Percentiles rank a stretch among this genome's conserved stretches.
phyloP scores from a whole-genome alignment of 1,140 invertebrate genomes.

The Latrodectus geometricus region DNA sequence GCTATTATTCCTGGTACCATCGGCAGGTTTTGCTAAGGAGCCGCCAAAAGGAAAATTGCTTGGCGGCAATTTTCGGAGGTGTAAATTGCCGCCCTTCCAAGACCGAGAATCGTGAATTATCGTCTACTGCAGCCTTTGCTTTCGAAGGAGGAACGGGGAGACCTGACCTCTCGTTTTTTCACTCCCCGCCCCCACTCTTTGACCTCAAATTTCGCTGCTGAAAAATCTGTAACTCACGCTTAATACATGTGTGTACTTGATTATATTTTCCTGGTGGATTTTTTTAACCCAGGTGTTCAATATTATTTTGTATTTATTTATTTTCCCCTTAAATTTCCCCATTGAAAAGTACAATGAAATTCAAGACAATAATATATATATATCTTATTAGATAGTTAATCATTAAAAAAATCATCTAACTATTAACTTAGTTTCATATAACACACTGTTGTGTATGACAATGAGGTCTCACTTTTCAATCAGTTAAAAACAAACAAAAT shows the following conservation, averaged over 20 bases:
- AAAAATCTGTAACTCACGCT: constrained; percentile 5
- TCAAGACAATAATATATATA: too few species aligned
- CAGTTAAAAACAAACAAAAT: too few species aligned
- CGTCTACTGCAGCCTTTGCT: neutral
- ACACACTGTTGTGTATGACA: too few species aligned
- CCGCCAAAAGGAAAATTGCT: constrained; percentile 26
- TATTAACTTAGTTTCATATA: too few species aligned
- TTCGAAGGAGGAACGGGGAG: neutral
- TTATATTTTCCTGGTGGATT: neutral
- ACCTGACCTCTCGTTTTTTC: constrained; percentile 7
- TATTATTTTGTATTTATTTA: neutral
- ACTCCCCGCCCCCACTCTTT: neutral
- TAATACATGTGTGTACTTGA: neutral
- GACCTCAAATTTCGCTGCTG: constrained; percentile 28
- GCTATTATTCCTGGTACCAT: constrained; percentile 22
- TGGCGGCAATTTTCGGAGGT: constrained; percentile 35
- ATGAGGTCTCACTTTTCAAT: too few species aligned
- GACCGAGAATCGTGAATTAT: constrained; percentile 14
- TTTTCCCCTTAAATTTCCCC: neutral
- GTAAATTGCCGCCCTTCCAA: constrained; percentile 8
- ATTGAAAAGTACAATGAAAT: neutral
- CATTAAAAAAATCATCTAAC: too few species aligned
- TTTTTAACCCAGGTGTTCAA: neutral
- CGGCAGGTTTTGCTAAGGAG: constrained; percentile 19
- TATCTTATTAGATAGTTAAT: too few species aligned